These are phyloP conservation scores for Leucoraja ocellata DNA, from an alignment of 2,797 vertebrate species.

Conservation along the genomic window DNA sequence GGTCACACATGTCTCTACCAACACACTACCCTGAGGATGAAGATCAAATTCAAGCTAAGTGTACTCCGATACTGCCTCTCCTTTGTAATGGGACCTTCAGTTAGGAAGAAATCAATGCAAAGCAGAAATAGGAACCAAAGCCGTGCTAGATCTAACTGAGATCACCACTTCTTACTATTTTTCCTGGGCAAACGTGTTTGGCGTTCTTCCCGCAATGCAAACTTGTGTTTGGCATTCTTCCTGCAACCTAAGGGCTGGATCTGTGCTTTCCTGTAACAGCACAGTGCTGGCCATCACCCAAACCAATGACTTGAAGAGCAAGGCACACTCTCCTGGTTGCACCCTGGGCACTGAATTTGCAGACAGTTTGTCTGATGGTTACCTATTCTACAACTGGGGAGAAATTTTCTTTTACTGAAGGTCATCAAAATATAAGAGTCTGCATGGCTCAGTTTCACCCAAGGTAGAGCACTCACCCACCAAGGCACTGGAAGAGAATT, in stretches of 20 bases:
- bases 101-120: not conserved
- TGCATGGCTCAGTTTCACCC: not conserved
- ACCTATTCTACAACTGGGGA: not conserved
- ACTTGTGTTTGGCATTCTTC: not conserved
- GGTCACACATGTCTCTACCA: not conserved
- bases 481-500: not conserved
- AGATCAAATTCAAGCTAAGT: not conserved
- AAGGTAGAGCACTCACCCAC: not conserved
- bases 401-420: not conserved
- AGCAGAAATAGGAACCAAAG: not conserved
- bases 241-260: not conserved
- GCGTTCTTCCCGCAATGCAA: not conserved
- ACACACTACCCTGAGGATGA: not conserved
- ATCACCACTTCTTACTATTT: not conserved
- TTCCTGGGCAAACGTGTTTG: not conserved
- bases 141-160: not conserved
- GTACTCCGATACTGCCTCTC: not conserved
- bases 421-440: not conserved
- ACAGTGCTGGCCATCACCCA: not conserved
- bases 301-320: not conserved
- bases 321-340: not conserved
- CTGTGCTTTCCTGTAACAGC: not conserved
- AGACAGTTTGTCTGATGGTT: not conserved
- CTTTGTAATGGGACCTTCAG: not conserved
- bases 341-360: not conserved